Percentiles rank a stretch among this genome's conserved stretches.
Evolutionary conservation across 2,888 invertebrate genomes (phyloP).

Genomic region (Venustoraphidia nigricollis): DNA sequence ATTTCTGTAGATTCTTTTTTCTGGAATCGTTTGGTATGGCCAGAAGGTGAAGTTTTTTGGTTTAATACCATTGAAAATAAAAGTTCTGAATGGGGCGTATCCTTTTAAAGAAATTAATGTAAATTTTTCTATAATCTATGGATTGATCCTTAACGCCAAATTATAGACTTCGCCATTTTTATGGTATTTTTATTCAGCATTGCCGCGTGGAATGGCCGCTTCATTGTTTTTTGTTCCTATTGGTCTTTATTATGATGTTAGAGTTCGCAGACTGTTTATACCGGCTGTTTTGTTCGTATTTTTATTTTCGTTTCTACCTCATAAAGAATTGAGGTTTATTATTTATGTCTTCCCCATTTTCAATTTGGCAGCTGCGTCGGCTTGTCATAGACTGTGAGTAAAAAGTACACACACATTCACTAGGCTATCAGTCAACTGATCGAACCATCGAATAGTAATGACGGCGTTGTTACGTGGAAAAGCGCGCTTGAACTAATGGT

Average conservation of each 20-base stretch:
- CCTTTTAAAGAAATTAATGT: slow-evolving; percentile 36
- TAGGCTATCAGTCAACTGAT: not conserved
- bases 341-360: slow-evolving; percentile 93
- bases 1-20: slow-evolving; percentile 80
- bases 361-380: slow-evolving; percentile 76
- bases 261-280: slow-evolving; percentile 50
- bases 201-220: slow-evolving; percentile 79
- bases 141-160: slow-evolving; percentile 21
- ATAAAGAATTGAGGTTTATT: slow-evolving; percentile 95
- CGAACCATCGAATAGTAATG: too few relatives aligned
- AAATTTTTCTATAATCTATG: not conserved
- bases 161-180: slow-evolving; percentile 77
- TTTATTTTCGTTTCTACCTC: slow-evolving; percentile 89
- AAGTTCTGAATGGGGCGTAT: slow-evolving; percentile 95
- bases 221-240: slow-evolving; percentile 67
- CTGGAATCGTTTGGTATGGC: slow-evolving; percentile 86
- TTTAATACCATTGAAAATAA: slow-evolving; percentile 90
- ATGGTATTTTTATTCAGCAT: slow-evolving; percentile 97
- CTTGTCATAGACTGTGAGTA: slow-evolving; percentile 78
- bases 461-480: too few relatives aligned
- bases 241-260: slow-evolving; percentile 55
- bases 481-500: too few relatives aligned
- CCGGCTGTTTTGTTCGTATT: slow-evolving; percentile 67
- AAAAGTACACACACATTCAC: not conserved
- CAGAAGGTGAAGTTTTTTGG: slow-evolving; percentile 94